Percentiles rank a stretch among this genome's conserved stretches.
Evolutionary conservation across 2,888 invertebrate species (phyloP).

Genomic region (Plemyria rubiginata): DNA sequence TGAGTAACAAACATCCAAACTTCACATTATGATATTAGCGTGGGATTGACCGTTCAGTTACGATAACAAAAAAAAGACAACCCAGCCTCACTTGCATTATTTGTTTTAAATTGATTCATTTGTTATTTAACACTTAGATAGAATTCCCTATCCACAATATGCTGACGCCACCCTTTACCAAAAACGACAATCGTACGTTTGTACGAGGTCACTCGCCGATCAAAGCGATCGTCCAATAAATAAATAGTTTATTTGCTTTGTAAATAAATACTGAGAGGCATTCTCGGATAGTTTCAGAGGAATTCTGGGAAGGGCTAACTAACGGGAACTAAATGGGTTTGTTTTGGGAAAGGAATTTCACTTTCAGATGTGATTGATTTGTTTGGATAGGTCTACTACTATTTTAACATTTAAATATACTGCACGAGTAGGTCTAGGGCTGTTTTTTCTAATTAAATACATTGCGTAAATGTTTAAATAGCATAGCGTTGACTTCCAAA

Average conservation of each 20-base stretch:
- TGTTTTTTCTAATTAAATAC: too few relatives aligned
- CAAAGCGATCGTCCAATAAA: constrained; percentile 80
- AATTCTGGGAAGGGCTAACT: constrained; percentile 69
- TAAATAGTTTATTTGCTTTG: constrained; percentile 82
- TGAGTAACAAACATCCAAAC: too few relatives aligned
- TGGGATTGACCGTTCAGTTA: too few relatives aligned
- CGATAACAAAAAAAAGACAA: too few relatives aligned
- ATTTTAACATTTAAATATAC: constrained; percentile 1
- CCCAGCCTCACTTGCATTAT: too few relatives aligned
- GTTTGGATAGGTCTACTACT: constrained; percentile 39
- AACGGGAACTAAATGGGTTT: constrained; percentile 72
- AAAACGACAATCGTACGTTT: constrained; percentile 70
- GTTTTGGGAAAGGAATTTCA: constrained; percentile 55
- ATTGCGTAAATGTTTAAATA: too few relatives aligned
- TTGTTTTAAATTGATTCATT: too few relatives aligned
- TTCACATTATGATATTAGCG: too few relatives aligned
- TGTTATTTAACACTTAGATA: too few relatives aligned
- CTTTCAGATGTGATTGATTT: constrained; percentile 49
- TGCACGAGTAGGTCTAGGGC: too few relatives aligned
- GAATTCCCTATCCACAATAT: constrained; percentile 49
- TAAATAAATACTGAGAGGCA: constrained; percentile 73
- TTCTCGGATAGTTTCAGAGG: constrained; percentile 69
- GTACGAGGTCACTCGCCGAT: constrained; percentile 72
- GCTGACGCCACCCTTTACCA: constrained; percentile 56
- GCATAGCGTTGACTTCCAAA: too few relatives aligned